A percentile compares a stretch with the other conserved stretches of the same genome.
Conservation (phyloP, 2,113 vertebrate genomes). For the Engraulis encrasicolus region DNA sequence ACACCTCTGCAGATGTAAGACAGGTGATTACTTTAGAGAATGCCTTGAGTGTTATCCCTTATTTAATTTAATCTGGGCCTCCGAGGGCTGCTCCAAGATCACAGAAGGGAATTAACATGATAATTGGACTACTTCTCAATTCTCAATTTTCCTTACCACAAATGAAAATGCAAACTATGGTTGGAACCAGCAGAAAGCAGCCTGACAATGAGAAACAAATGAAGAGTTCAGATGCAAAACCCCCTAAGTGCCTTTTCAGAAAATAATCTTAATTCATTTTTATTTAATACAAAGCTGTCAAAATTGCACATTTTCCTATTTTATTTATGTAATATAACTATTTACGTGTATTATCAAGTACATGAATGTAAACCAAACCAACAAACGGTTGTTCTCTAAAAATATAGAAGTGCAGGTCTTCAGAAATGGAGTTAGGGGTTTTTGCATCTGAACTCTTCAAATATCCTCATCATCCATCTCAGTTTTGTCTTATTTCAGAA, state of each 20-base stretch:
- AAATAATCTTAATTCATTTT: too few relatives aligned
- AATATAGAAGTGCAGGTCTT: too few relatives aligned
- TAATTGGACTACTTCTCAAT: constrained; percentile 20
- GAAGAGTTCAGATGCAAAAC: too few relatives aligned
- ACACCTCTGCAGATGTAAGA: neutral
- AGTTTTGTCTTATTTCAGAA: neutral
- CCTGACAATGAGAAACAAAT: neutral
- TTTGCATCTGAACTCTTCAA: too few relatives aligned
- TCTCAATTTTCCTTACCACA: neutral
- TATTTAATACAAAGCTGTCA: too few relatives aligned
- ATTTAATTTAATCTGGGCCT: constrained; percentile 6
- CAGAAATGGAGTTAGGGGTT: too few relatives aligned
- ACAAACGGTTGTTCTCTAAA: too few relatives aligned
- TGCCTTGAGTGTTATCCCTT: constrained; percentile 13
- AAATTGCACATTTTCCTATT: too few relatives aligned
- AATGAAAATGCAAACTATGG: constrained; percentile 2
- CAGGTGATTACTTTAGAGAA: constrained; percentile 10
- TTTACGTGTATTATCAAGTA: too few relatives aligned
- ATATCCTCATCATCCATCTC: neutral
- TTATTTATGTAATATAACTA: too few relatives aligned
- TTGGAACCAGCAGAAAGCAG: neutral
- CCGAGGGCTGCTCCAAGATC: constrained; percentile 2
- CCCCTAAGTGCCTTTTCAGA: too few relatives aligned
- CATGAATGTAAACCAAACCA: too few relatives aligned
- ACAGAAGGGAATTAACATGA: neutral